These are phyloP conservation scores for Otis tarda DNA, from an alignment of 2,113 vertebrate genomes.

Conservation along the genomic window DNA sequence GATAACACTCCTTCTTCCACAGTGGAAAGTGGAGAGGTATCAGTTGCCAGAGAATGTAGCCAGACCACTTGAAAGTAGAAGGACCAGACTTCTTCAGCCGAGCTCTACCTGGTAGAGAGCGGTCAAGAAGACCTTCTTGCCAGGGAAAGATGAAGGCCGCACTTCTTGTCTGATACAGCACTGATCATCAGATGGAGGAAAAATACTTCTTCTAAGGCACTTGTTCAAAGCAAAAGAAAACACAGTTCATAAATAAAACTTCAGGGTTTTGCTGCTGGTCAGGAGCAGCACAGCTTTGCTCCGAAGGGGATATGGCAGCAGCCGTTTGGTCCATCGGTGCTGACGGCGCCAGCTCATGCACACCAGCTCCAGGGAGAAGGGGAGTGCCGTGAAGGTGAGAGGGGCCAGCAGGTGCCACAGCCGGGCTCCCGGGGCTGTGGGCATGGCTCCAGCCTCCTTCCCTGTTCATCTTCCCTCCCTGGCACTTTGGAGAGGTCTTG, in stretches of 20 bases:
- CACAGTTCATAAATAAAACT: conserved; percentile 51
- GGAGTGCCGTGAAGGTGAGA: not conserved
- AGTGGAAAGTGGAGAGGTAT: not conserved
- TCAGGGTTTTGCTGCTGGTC: not conserved
- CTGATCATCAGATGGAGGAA: conserved; percentile 68
- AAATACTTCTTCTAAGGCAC: conserved; percentile 87
- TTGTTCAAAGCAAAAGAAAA: conserved; percentile 81
- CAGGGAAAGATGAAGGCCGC: conserved; percentile 62
- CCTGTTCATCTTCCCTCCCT: not conserved
- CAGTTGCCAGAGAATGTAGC: conserved; percentile 15
- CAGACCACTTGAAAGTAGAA: conserved; percentile 54
- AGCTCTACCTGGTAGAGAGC: not conserved
- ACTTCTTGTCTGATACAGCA: conserved; percentile 58
- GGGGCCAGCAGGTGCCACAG: not conserved
- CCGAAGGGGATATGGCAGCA: not conserved
- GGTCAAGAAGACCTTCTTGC: conserved; percentile 6
- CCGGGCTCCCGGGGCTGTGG: not conserved
- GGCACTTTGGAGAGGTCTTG: not conserved
- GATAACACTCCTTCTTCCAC: not conserved
- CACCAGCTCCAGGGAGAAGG: not conserved
- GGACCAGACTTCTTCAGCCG: conserved; percentile 14
- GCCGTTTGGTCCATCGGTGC: not conserved
- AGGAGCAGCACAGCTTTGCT: not conserved
- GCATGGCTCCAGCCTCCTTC: not conserved
- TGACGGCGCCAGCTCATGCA: not conserved